phyloP scores from a whole-genome alignment of 2,888 invertebrate species.

The Athalia circularis region DNA sequence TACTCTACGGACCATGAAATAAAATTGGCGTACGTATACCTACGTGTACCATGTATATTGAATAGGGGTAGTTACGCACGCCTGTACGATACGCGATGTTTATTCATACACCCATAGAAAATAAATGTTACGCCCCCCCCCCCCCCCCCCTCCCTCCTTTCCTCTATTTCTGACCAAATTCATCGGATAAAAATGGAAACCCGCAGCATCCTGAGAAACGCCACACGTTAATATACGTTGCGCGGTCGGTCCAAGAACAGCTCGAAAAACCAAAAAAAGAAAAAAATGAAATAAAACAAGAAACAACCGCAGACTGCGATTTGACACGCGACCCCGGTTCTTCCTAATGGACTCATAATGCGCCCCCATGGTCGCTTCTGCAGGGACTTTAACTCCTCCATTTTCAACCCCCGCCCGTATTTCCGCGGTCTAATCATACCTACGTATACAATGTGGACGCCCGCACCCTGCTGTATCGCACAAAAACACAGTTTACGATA shows the following conservation, averaged over 20 bases:
- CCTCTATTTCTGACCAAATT: not conserved
- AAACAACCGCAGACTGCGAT: conserved; percentile 33
- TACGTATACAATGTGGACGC: not conserved
- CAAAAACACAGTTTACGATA: too few relatives aligned
- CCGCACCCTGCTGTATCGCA: not conserved
- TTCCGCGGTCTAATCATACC: conserved; percentile 19
- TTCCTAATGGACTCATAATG: conserved; percentile 43
- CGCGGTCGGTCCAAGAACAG: not conserved
- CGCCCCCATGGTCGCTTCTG: conserved; percentile 31
- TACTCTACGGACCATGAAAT: conserved; percentile 22
- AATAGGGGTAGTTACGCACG: not conserved
- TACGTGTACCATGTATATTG: not conserved
- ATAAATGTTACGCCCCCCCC: not conserved
- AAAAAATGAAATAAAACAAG: not conserved
- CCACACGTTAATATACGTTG: conserved; percentile 2
- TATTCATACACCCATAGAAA: not conserved
- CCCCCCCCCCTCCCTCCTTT: not conserved
- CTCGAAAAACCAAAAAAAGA: too few relatives aligned
- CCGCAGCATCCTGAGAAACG: conserved; percentile 29
- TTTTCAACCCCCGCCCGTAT: conserved; percentile 30
- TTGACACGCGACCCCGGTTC: conserved; percentile 37
- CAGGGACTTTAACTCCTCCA: conserved; percentile 15
- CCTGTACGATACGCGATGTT: not conserved
- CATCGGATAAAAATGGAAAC: not conserved
- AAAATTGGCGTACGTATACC: conserved; percentile 27